Percentiles rank a stretch among this genome's conserved stretches.
Conservation (phyloP, 30 jellyfish, hydroid and myxozoan species). For the Rhopilema esculentum region DNA sequence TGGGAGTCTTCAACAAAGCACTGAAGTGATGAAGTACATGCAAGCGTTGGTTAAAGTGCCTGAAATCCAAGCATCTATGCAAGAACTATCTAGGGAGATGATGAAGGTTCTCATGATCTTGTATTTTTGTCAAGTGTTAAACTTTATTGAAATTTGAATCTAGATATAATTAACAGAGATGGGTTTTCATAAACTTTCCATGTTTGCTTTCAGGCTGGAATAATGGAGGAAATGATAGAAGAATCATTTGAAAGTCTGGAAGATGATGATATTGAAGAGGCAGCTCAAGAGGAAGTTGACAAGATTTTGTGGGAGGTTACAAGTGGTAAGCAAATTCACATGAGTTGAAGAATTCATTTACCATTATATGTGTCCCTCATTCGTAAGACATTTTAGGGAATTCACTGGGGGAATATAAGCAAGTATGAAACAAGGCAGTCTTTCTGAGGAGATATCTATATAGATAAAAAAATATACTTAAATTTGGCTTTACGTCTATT, state of each 20-base stretch:
- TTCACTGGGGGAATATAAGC: not conserved
- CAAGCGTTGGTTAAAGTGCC: conserved; percentile 93
- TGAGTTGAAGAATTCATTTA: too few relatives aligned
- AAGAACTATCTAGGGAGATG: conserved; percentile 93
- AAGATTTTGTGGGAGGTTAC: conserved; percentile 93
- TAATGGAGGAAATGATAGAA: conserved; percentile 96
- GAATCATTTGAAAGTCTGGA: conserved; percentile 96
- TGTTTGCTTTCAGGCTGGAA: conserved; percentile 84
- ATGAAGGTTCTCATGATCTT: conserved; percentile 91
- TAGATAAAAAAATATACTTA: not conserved
- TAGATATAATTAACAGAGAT: not conserved
- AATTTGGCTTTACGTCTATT: too few relatives aligned
- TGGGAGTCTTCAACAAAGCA: conserved; percentile 88
- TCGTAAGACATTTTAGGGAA: too few relatives aligned
- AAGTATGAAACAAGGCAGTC: not conserved
- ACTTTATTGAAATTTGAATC: not conserved
- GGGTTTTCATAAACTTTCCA: not conserved
- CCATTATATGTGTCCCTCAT: too few relatives aligned
- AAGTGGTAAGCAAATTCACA: conserved; percentile 81
- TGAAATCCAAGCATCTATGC: conserved; percentile 94
- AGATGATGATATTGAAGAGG: conserved; percentile 98
- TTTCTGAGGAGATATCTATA: not conserved
- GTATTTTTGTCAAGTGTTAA: not conserved
- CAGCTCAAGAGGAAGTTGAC: conserved; percentile 99
- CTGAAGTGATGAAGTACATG: conserved; percentile 96